Conservation (phyloP, 2,797 vertebrate species). For the Syngnathus acus region DNA sequence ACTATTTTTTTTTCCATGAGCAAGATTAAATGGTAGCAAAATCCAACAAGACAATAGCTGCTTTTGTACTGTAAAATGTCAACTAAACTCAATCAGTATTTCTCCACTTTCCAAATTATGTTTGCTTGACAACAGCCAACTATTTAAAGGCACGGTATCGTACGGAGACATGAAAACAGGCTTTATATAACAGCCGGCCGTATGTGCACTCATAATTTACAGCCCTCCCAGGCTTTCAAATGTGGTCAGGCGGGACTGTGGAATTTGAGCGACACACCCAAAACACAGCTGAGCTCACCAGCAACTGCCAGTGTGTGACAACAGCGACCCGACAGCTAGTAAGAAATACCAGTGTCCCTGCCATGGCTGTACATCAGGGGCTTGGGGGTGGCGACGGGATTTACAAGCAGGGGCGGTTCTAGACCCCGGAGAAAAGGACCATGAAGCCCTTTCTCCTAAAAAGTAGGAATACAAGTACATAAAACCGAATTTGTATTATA, state of each 20-base stretch:
- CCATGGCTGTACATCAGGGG: no score
- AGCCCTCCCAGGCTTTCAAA: constrained; percentile 17
- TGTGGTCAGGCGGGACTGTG: constrained; percentile 39
- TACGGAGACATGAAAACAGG: background rate
- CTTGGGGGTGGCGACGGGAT: no score
- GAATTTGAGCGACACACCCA: constrained; percentile 53
- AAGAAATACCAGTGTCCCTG: background rate
- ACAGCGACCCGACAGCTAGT: background rate
- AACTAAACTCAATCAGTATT: background rate
- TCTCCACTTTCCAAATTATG: background rate
- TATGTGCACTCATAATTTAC: constrained; percentile 2
- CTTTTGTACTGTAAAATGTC: background rate
- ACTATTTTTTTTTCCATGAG: background rate
- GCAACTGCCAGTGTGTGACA: background rate
- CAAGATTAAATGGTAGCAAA: background rate
- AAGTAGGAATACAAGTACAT: no score
- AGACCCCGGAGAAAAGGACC: background rate
- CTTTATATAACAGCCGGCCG: background rate
- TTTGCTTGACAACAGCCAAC: background rate
- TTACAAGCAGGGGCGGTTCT: background rate
- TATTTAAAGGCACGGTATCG: background rate
- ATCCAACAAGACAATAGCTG: background rate
- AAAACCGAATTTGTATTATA: no score
- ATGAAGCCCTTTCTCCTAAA: no score
- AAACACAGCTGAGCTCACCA: constrained; percentile 46